Conservation (phyloP, 2,888 invertebrate genomes). For the Euphydryas editha region DNA sequence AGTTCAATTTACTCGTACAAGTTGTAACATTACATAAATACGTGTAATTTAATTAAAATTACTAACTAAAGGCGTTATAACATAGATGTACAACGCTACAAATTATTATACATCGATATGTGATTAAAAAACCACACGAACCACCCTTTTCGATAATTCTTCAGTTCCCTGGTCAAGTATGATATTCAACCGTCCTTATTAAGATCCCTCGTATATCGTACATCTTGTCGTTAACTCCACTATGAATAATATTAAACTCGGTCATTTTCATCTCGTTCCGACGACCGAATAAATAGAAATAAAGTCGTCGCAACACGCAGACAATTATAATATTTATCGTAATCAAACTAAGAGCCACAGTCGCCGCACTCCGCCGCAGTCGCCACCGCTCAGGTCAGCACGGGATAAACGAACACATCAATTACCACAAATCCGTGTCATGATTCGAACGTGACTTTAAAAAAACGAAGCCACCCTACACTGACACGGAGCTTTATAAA, state of each 20-base stretch:
- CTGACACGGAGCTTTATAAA: slow-evolving; percentile 56
- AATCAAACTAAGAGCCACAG: slow-evolving; percentile 51
- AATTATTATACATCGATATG: slow-evolving; percentile 28
- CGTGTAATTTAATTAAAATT: neutral
- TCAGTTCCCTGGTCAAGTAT: slow-evolving; percentile 35
- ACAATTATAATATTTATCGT: slow-evolving; percentile 50
- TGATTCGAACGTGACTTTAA: slow-evolving; percentile 52
- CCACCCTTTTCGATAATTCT: slow-evolving; percentile 44
- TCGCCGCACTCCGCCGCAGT: slow-evolving; percentile 40
- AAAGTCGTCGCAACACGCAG: slow-evolving; percentile 43
- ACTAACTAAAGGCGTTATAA: neutral
- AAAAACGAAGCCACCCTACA: slow-evolving; percentile 40
- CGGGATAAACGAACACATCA: slow-evolving; percentile 59
- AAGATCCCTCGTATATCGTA: slow-evolving; percentile 35
- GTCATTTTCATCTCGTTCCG: slow-evolving; percentile 52
- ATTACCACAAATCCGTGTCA: slow-evolving; percentile 79
- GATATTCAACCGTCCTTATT: slow-evolving; percentile 40
- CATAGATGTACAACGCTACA: slow-evolving; percentile 6
- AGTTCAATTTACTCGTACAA: no score
- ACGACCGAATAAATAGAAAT: slow-evolving; percentile 56
- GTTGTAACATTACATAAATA: no score
- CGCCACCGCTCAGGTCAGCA: slow-evolving; percentile 49
- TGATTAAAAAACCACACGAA: slow-evolving; percentile 41
- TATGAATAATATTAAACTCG: slow-evolving; percentile 72
- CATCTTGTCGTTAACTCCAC: slow-evolving; percentile 47